Base-by-base conservation (phyloP, 2,797 vertebrate genomes). In the Mastacembelus armatus region DNA sequence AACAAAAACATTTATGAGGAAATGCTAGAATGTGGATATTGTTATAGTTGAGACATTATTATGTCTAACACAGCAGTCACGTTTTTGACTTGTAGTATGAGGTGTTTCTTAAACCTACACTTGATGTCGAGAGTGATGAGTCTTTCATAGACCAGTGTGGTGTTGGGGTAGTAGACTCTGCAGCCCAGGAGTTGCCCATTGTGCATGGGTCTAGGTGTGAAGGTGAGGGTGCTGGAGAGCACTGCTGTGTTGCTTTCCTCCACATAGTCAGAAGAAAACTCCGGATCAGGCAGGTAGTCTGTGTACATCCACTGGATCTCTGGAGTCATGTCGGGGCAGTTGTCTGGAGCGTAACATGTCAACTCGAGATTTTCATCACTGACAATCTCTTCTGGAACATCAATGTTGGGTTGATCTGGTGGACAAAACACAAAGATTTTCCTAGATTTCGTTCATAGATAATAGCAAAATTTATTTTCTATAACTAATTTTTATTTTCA, bases 231-330 rank as follows among this genome's bases (percentile, higher is more conserved):
- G 52, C 89, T 95, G 76, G 95, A 93, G 50, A 94, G 89, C 1
- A 95, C 93, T 22, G 95, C 96, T 1, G 95, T 95, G 78, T 94
- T 94, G 67, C 93, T 91, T 14, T 95, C 95, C 58, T 96, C 95
- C 14, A 94, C 58, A 50, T 92, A 92, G 43, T 94, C 93, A 0
- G 89, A 80, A 44, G 89, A 92, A 70, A 96, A 94, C 3, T 92
- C 83, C 0, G 95, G 95, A 73, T 95, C 94, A 0, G 94, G 94
- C 39, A 98, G 90, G 29, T 92, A 95, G 61, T 96, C 95, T 0
- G 95, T 94, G 87, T 95, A 94, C 84, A 96, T 89, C 96, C 96
- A 98, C 71, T 93, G 93, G 74, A 98, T 94, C 66, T 94, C 92
- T 0, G 96, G 96, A 22, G 81, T 94, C 93, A 96, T 91, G 40